These are phyloP conservation scores for Orchesella cincta DNA, from an alignment of 1,140 invertebrate genomes.

Conservation along the genomic window DNA sequence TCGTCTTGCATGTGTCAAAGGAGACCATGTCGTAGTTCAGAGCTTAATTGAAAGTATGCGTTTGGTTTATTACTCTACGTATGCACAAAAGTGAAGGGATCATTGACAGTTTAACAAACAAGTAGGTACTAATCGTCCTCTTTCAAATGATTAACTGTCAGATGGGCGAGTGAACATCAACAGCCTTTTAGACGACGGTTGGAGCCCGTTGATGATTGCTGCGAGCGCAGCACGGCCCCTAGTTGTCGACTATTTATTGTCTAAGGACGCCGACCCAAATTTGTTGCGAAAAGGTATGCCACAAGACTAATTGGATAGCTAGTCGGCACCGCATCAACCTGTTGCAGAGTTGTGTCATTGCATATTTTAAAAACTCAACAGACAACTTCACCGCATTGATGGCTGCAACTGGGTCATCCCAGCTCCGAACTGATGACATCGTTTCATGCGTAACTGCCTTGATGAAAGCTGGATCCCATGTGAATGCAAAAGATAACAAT, in stretches of 20 bases:
- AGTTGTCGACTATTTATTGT: background rate
- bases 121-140: background rate
- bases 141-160: too few species aligned
- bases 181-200: constrained; percentile 16
- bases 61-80: too few species aligned
- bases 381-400: constrained; percentile 19
- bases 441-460: background rate
- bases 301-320: background rate
- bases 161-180: constrained; percentile 11
- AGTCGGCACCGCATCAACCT: background rate
- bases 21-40: background rate
- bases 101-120: background rate
- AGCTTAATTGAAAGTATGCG: background rate
- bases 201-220: constrained; percentile 25
- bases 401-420: constrained; percentile 22
- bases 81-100: background rate
- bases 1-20: constrained; percentile 9
- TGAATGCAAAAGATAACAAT: background rate
- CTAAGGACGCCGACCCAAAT: constrained; percentile 12
- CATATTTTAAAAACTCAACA: background rate
- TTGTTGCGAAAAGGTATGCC: background rate
- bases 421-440: background rate
- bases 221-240: background rate
- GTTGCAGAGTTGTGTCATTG: background rate
- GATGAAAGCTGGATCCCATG: background rate